These are phyloP conservation scores for Augochlora pura DNA, from an alignment of 1,140 invertebrate genomes.

Conservation along the genomic window DNA sequence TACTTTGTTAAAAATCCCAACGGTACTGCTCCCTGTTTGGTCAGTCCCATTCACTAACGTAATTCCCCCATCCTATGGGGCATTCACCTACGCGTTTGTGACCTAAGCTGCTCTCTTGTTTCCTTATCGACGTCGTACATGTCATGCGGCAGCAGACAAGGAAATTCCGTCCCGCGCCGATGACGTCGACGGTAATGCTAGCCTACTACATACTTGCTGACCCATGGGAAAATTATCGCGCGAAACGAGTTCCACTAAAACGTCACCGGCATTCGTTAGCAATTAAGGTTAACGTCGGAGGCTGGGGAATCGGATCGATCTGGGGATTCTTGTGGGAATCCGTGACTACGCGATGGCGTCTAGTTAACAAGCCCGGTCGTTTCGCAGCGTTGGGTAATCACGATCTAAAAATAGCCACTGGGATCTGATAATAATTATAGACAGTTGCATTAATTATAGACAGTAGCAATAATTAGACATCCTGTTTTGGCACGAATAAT, in stretches of 20 bases:
- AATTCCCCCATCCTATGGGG: neutral
- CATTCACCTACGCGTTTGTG: slow-evolving; percentile 22
- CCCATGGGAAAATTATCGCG: neutral
- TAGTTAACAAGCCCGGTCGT: neutral
- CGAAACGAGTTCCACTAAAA: no score
- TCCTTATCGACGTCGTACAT: neutral
- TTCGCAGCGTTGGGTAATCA: neutral
- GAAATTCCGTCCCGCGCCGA: slow-evolving; percentile 8
- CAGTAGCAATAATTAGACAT: neutral
- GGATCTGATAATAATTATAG: neutral
- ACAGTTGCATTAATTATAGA: neutral
- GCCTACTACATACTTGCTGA: neutral
- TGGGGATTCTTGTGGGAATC: neutral
- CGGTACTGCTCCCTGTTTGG: no score
- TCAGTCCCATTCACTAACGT: neutral
- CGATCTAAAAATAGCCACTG: neutral
- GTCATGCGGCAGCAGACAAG: neutral
- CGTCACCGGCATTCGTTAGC: neutral
- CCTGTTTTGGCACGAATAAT: neutral
- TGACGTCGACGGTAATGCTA: neutral
- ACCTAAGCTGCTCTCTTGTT: neutral
- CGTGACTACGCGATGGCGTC: neutral
- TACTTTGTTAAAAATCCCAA: no score
- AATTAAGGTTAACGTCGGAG: neutral
- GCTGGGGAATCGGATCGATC: neutral